A percentile compares a stretch with the other conserved stretches of the same genome.
Evolutionary conservation across 2,113 vertebrate genomes (phyloP).

Genomic region (Epinephelus cyanopodus): DNA sequence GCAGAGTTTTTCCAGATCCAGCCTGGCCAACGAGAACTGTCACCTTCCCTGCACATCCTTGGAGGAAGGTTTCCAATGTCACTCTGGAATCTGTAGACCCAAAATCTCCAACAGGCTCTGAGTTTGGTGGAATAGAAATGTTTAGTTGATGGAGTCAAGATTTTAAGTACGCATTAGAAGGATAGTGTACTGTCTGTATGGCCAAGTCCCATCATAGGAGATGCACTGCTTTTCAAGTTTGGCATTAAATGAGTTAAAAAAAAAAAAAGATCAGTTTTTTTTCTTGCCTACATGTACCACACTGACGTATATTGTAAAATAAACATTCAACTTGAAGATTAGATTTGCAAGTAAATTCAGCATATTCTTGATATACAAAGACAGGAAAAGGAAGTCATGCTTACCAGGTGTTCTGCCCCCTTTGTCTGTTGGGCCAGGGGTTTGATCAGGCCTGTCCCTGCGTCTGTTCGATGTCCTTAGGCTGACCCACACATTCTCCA

Average conservation of each 20-base stretch:
- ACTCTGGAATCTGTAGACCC: slow-evolving; percentile 70
- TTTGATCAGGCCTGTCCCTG: slow-evolving; percentile 71
- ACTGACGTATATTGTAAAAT: not conserved
- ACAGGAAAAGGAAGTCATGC: not conserved
- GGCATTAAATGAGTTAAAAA: not conserved
- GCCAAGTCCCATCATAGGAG: not conserved
- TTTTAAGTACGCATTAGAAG: not conserved
- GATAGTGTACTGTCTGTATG: not conserved
- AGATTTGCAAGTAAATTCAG: not conserved
- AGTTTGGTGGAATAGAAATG: slow-evolving; percentile 1
- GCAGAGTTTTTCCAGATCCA: slow-evolving; percentile 91
- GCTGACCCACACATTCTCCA: slow-evolving; percentile 83
- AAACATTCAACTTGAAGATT: not conserved
- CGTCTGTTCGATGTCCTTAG: slow-evolving; percentile 73
- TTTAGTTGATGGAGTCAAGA: not conserved
- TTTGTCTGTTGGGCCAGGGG: slow-evolving; percentile 63
- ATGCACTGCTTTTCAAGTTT: not conserved
- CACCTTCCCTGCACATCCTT: slow-evolving; percentile 67
- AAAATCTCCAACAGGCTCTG: slow-evolving; percentile 74
- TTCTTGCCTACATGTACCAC: not conserved
- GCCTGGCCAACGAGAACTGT: slow-evolving; percentile 87
- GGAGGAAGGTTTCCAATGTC: slow-evolving; percentile 85
- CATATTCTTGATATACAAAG: not conserved
- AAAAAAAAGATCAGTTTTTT: not conserved
- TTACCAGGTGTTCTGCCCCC: slow-evolving; percentile 39